phyloP scores from a whole-genome alignment of 2,797 vertebrate species.

The Falco concolor region DNA sequence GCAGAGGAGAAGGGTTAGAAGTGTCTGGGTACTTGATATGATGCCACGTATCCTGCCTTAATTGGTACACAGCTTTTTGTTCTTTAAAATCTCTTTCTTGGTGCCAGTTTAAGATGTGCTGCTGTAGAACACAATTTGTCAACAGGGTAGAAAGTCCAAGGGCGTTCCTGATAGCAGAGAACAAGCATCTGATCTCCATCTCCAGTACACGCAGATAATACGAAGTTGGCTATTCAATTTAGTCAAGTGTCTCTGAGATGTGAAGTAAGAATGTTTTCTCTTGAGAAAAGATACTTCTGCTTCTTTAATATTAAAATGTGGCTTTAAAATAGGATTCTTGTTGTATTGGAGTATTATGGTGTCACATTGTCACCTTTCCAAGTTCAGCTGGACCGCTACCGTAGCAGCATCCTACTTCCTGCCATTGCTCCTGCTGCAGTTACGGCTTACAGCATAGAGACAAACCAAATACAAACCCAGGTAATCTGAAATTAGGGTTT shows the following conservation, averaged over 20 bases:
- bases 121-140: not conserved
- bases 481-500: accelerated
- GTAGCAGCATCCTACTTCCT: accelerated
- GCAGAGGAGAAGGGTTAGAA: not conserved
- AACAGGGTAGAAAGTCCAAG: not conserved
- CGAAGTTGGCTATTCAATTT: accelerated
- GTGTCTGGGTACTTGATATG: not conserved
- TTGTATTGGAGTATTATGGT: accelerated
- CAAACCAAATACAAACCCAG: not conserved
- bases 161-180: not conserved
- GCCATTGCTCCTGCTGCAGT: not conserved
- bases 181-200: not conserved
- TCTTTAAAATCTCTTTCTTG: not conserved
- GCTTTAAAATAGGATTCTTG: not conserved
- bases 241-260: not conserved
- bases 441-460: not conserved
- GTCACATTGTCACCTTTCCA: not conserved
- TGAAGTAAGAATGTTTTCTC: not conserved
- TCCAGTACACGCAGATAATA: accelerated
- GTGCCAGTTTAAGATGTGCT: not conserved
- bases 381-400: too few species aligned
- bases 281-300: not conserved
- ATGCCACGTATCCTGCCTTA: not conserved
- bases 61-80: not conserved
- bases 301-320: too few species aligned